A percentile compares a stretch with the other conserved stretches of the same genome.
Conservation (phyloP, 2,113 vertebrate genomes). For the Sebastes schlegelii region DNA sequence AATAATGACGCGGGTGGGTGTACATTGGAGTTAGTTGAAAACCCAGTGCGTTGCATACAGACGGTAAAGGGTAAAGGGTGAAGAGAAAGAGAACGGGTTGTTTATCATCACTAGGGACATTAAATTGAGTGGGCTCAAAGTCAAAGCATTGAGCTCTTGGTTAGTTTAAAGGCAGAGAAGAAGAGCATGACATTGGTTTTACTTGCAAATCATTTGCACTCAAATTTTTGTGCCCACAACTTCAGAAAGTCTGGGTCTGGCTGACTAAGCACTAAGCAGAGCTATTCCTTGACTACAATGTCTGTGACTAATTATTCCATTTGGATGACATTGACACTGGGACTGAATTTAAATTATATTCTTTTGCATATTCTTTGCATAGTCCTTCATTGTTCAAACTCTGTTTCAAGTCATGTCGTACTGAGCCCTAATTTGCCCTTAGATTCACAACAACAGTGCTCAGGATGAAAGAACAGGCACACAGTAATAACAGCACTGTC, state of each 20-base stretch:
- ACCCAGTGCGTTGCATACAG: too few species aligned
- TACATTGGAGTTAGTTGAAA: too few species aligned
- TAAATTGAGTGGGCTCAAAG: slow-evolving; percentile 8
- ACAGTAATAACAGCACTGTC: background rate
- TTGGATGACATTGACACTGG: slow-evolving; percentile 38
- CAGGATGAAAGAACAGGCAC: background rate
- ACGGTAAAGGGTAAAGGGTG: too few species aligned
- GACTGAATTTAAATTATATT: slow-evolving; percentile 36
- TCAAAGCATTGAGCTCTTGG: slow-evolving; percentile 3
- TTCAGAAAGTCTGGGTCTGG: slow-evolving; percentile 30
- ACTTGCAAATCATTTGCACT: slow-evolving; percentile 37
- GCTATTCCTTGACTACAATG: slow-evolving; percentile 14
- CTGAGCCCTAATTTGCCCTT: background rate
- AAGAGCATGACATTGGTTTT: slow-evolving; percentile 47
- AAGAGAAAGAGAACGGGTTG: too few species aligned
- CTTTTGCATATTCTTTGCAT: slow-evolving; percentile 30
- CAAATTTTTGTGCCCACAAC: slow-evolving; percentile 19
- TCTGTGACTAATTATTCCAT: slow-evolving; percentile 50
- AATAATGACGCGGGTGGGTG: too few species aligned
- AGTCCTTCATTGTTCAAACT: slow-evolving; percentile 39
- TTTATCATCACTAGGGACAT: background rate
- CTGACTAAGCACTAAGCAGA: slow-evolving; percentile 36
- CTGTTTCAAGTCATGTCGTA: background rate
- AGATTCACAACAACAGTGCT: background rate
- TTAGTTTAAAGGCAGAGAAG: slow-evolving; percentile 11